Conservation (phyloP, 2,113 vertebrate genomes). For the Naja naja region DNA sequence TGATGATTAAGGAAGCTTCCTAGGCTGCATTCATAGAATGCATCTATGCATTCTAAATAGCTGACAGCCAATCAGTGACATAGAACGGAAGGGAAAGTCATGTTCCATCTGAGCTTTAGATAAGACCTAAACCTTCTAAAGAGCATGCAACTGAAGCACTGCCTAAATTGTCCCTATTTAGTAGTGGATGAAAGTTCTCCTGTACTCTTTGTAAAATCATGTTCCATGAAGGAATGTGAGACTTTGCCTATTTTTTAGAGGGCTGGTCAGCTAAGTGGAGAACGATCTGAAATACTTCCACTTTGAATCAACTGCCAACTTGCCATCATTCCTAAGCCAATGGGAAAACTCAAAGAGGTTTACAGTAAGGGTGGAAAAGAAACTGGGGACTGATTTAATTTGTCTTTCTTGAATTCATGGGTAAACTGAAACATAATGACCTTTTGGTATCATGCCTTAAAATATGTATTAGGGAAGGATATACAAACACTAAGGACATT, state of each 20-base stretch:
- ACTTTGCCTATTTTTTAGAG: neutral
- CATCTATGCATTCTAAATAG: conserved; percentile 4
- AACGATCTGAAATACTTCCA: neutral
- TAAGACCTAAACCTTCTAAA: neutral
- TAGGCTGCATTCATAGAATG: neutral
- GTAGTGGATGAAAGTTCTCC: neutral
- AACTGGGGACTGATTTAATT: neutral
- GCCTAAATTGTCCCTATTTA: neutral
- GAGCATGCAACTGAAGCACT: neutral
- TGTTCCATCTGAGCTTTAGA: neutral
- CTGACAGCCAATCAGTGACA: neutral
- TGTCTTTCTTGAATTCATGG: neutral
- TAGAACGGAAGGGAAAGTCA: neutral
- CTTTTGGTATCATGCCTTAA: neutral
- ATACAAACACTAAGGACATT: neutral
- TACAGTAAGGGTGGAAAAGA: neutral
- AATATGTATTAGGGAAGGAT: neutral
- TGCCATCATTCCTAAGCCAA: neutral
- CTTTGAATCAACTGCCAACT: neutral
- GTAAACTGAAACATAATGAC: neutral
- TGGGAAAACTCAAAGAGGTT: neutral
- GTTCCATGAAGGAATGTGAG: neutral
- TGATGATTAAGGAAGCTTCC: neutral
- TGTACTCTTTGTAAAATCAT: neutral
- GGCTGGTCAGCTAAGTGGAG: neutral